Evolutionary conservation across 2,888 invertebrate species (phyloP).

Genomic region (Lasioglossum marginatum): DNA sequence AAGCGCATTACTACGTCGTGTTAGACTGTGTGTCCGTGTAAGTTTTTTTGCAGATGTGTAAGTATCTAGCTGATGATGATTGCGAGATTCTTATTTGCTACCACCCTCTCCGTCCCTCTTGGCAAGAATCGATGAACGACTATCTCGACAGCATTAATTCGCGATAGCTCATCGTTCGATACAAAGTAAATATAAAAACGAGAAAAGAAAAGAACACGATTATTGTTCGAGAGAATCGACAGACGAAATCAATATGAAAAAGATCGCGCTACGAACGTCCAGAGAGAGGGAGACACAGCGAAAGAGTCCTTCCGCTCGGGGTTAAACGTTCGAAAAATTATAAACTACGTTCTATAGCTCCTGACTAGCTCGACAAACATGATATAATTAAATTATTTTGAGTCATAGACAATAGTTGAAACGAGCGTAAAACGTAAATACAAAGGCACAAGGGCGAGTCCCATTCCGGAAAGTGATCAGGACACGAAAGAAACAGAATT

Average conservation of each 20-base stretch:
- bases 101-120: conserved; percentile 60
- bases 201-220: background rate
- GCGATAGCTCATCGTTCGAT: conserved; percentile 23
- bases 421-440: background rate
- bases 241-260: background rate
- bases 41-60: conserved; percentile 67
- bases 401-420: conserved; percentile 4
- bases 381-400: background rate
- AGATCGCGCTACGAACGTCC: background rate
- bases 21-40: conserved; percentile 62
- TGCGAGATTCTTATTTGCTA: conserved; percentile 64
- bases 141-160: conserved; percentile 15
- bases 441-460: conserved; percentile 25
- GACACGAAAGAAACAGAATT: background rate
- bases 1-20: conserved; percentile 72
- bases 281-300: background rate
- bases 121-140: conserved; percentile 38
- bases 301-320: background rate
- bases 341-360: background rate
- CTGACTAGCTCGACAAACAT: background rate
- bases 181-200: background rate
- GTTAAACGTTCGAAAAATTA: background rate
- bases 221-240: background rate
- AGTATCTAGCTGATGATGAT: conserved; percentile 70
- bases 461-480: conserved; percentile 4